Evolutionary conservation across 2,113 vertebrate genomes (phyloP).

Genomic region (Mobula hypostoma): DNA sequence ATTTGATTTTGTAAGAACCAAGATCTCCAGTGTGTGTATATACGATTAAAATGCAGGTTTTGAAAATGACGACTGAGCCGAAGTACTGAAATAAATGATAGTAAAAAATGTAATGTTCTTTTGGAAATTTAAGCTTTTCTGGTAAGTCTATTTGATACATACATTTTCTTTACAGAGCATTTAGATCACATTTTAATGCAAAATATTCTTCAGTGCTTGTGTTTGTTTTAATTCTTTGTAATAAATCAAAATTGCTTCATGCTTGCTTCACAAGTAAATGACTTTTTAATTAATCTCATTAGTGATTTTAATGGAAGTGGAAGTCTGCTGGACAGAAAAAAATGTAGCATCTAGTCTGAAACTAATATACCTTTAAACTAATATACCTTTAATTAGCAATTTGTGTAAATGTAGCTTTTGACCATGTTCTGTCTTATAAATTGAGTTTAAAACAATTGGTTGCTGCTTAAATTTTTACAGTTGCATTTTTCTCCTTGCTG

Average conservation of each 20-base stretch:
- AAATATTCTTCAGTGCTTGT: not conserved
- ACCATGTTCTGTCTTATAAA: not conserved
- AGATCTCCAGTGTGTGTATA: not conserved
- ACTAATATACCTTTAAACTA: not conserved
- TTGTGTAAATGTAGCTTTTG: not conserved
- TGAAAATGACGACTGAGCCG: not conserved
- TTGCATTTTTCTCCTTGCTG: not conserved
- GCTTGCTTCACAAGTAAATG: not conserved
- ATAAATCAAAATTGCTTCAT: not conserved
- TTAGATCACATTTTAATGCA: not conserved
- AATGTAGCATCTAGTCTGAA: not conserved
- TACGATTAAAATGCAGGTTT: not conserved
- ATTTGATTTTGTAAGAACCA: not conserved
- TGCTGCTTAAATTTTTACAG: not conserved
- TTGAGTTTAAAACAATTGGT: not conserved
- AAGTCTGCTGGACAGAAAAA: not conserved
- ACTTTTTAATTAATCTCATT: slow-evolving; percentile 12
- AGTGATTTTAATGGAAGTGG: not conserved
- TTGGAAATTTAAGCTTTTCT: not conserved
- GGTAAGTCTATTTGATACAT: not conserved
- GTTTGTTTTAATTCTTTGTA: not conserved
- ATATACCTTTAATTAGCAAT: not conserved
- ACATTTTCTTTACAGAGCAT: not conserved
- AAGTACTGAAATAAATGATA: not conserved
- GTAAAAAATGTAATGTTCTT: not conserved